Conservation (phyloP, 2,888 invertebrate species). For the Parochlus steinenii region DNA sequence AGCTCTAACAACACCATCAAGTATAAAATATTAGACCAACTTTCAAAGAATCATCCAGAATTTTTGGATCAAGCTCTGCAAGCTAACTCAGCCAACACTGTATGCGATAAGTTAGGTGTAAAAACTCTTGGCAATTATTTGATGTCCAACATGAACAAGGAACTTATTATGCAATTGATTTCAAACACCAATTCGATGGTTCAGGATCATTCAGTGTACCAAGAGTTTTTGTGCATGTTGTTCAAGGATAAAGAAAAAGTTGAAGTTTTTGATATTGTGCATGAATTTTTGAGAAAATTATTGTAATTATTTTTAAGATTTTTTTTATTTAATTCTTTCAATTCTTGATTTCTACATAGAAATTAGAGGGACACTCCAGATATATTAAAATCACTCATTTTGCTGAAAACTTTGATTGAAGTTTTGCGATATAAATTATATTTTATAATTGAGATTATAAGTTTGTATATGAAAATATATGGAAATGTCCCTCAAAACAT, state of each 20-base stretch:
- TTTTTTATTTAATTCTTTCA: not conserved
- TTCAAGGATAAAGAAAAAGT: slow-evolving; percentile 1
- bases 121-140: slow-evolving; percentile 3
- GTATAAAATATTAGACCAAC: slow-evolving; percentile 23
- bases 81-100: slow-evolving; percentile 27
- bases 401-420: too few species aligned
- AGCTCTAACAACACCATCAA: slow-evolving; percentile 21
- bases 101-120: slow-evolving; percentile 26
- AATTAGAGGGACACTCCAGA: too few species aligned
- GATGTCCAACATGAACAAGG: slow-evolving; percentile 1
- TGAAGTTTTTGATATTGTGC: slow-evolving; percentile 6
- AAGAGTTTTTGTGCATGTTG: not conserved
- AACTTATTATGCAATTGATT: slow-evolving; percentile 2
- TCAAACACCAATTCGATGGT: slow-evolving; percentile 1
- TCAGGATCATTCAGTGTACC: not conserved
- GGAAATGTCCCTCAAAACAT: too few species aligned
- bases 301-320: slow-evolving; percentile 2
- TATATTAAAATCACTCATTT: too few species aligned
- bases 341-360: not conserved
- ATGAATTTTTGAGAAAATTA: slow-evolving; percentile 7
- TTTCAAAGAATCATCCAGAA: slow-evolving; percentile 28
- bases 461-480: too few species aligned
- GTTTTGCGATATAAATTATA: too few species aligned
- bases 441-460: too few species aligned
- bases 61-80: slow-evolving; percentile 28